A percentile compares a stretch with the other conserved stretches of the same genome.
Evolutionary conservation across 37 sponge, comb jelly and placozoan genomes (phyloP).

Genomic region (Halichondria panicea): DNA sequence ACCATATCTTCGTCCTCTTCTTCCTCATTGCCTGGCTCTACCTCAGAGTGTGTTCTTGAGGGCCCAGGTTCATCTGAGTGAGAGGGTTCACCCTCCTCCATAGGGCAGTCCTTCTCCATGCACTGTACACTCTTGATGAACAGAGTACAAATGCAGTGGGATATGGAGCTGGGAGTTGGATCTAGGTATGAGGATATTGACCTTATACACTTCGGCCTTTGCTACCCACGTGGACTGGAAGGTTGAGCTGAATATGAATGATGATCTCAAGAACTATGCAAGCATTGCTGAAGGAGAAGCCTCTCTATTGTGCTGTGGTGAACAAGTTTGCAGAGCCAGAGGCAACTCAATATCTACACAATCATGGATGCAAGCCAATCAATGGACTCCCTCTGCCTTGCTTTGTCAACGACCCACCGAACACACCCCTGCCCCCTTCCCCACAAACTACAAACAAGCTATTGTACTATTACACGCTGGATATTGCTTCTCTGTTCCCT

Average conservation of each 20-base stretch:
- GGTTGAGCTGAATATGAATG: not conserved
- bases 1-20: no score
- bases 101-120: no score
- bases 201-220: no score
- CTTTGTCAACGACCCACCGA: not conserved
- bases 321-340: constrained; percentile 27
- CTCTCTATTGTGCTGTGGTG: constrained; percentile 19
- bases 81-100: no score
- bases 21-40: no score
- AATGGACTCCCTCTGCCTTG: not conserved
- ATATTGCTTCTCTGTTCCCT: constrained; percentile 34
- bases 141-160: no score
- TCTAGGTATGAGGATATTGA: no score
- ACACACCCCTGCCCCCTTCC: constrained; percentile 3
- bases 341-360: not conserved
- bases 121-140: no score
- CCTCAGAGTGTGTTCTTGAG: no score
- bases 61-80: no score
- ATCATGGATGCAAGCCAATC: constrained; percentile 7
- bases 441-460: constrained; percentile 20
- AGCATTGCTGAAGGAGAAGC: not conserved
- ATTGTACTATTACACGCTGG: constrained; percentile 28
- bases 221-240: not conserved
- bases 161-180: no score
- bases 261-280: not conserved